Evolutionary conservation across 2,113 vertebrate species (phyloP).

Genomic region (Bubo scandiacus): DNA sequence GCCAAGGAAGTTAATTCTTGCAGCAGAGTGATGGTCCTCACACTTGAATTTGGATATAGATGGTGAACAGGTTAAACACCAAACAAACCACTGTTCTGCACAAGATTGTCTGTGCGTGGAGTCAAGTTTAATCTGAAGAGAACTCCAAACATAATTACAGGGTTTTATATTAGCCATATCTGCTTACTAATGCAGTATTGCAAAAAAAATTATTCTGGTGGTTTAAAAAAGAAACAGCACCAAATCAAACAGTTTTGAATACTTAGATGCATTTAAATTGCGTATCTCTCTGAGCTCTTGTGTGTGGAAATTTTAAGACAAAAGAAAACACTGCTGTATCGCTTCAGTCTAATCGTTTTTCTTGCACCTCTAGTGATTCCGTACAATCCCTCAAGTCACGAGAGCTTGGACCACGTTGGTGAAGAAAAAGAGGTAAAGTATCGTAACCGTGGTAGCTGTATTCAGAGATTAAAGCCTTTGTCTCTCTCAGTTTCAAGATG

Average conservation of each 20-base stretch:
- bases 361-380: conserved; percentile 76
- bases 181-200: neutral
- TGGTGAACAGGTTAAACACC: neutral
- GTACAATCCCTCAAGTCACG: conserved; percentile 90
- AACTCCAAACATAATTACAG: neutral
- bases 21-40: neutral
- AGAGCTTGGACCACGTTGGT: conserved; percentile 91
- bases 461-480: neutral
- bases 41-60: neutral
- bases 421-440: conserved; percentile 93
- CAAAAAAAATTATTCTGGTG: neutral
- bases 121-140: neutral
- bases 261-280: neutral
- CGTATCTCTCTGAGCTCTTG: neutral
- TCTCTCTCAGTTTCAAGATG: neutral
- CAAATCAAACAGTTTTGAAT: neutral
- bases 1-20: neutral
- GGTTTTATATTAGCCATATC: neutral
- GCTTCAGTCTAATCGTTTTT: neutral
- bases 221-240: neutral
- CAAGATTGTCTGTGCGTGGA: neutral
- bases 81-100: neutral
- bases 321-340: neutral
- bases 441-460: neutral
- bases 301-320: neutral